phyloP scores from a whole-genome alignment of 2,797 vertebrate genomes.

The Huso huso region DNA sequence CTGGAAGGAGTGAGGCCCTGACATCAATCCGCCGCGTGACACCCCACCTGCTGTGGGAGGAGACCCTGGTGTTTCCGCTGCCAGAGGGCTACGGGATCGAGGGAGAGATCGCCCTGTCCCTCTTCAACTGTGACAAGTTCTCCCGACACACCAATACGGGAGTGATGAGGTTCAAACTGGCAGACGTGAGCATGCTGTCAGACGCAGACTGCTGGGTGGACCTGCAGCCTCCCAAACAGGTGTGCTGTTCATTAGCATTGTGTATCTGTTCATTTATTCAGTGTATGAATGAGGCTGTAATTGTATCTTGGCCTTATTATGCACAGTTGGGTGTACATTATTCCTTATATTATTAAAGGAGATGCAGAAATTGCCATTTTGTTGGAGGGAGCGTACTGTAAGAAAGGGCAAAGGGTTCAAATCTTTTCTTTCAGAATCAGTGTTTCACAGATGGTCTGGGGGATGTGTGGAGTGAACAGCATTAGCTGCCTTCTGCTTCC shows the following conservation, averaged over 20 bases:
- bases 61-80: constrained; percentile 61
- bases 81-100: constrained; percentile 44
- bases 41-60: constrained; percentile 61
- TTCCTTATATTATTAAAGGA: no score
- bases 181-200: constrained; percentile 51
- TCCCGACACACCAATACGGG: constrained; percentile 69
- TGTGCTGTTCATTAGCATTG: constrained; percentile 21
- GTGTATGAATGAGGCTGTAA: no score
- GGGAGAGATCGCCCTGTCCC: constrained; percentile 60
- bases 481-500: no score
- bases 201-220: constrained; percentile 63
- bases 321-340: no score
- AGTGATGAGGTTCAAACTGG: constrained; percentile 61
- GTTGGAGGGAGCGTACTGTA: no score
- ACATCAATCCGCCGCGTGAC: constrained; percentile 60
- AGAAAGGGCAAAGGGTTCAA: no score
- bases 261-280: no score
- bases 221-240: constrained; percentile 68
- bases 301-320: no score
- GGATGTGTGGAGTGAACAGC: no score
- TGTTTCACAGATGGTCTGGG: no score
- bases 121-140: constrained; percentile 72
- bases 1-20: constrained; percentile 57
- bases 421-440: no score
- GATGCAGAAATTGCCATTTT: no score